Evolutionary conservation across 2,113 vertebrate species (phyloP).

Genomic region (Diadophis punctatus): DNA sequence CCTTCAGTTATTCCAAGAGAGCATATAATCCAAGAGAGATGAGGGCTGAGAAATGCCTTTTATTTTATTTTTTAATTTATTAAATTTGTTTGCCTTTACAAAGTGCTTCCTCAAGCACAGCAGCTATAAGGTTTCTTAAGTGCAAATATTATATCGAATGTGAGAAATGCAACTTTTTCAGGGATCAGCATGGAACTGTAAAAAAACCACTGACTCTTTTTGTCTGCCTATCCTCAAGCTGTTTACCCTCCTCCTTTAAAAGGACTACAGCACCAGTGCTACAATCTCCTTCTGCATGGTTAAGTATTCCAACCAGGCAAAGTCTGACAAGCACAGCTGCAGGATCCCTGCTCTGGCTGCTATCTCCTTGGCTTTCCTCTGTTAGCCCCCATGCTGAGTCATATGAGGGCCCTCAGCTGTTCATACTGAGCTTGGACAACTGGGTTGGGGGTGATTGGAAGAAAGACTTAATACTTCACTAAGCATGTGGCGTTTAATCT

Average conservation of each 20-base stretch:
- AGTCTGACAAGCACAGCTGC: slow-evolving; percentile 20
- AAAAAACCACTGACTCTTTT: not conserved
- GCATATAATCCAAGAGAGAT: too few relatives aligned
- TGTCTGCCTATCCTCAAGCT: not conserved
- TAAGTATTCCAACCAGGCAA: not conserved
- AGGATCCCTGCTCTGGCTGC: not conserved
- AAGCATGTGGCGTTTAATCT: not conserved
- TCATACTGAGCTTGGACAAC: not conserved
- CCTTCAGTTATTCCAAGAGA: not conserved
- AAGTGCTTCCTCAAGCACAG: not conserved
- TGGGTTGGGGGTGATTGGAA: not conserved
- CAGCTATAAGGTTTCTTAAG: not conserved
- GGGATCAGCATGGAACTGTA: not conserved
- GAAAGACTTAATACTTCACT: not conserved
- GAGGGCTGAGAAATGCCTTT: not conserved
- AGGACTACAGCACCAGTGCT: not conserved
- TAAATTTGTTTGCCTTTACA: not conserved
- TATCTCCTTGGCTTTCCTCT: not conserved
- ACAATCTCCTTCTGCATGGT: not conserved
- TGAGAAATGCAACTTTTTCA: not conserved
- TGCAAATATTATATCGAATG: not conserved
- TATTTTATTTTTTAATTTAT: not conserved
- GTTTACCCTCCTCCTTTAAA: not conserved
- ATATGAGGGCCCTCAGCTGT: slow-evolving; percentile 36
- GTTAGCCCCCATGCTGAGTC: slow-evolving; percentile 5